phyloP scores from a whole-genome alignment of 2,797 vertebrate species.

The Acropternis orthonyx region DNA sequence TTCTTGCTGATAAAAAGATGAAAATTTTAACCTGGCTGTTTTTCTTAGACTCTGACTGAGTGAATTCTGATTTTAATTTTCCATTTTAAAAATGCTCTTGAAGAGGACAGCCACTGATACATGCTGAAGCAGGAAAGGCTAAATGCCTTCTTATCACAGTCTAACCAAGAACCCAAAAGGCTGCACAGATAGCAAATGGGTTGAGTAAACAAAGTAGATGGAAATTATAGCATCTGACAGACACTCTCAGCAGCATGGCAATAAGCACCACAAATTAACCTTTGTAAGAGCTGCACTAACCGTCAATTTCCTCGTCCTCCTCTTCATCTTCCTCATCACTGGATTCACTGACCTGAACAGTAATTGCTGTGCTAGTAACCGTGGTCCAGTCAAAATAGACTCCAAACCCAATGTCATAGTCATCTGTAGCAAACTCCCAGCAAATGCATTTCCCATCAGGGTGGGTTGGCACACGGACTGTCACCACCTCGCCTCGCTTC shows the following conservation, averaged over 20 bases:
- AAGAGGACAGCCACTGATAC: not conserved
- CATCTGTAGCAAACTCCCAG: constrained; percentile 97
- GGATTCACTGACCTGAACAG: constrained; percentile 96
- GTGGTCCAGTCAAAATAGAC: constrained; percentile 97
- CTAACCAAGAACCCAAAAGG: not conserved
- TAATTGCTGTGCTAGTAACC: constrained; percentile 90
- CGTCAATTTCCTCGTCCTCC: constrained; percentile 87
- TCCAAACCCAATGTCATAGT: constrained; percentile 97
- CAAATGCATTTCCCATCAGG: constrained; percentile 92
- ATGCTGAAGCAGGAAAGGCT: not conserved
- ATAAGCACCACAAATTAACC: not conserved
- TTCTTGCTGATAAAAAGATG: no score
- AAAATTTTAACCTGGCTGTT: no score
- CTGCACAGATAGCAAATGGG: not conserved
- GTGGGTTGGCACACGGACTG: constrained; percentile 91
- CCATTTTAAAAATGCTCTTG: not conserved
- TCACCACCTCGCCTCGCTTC: constrained; percentile 94
- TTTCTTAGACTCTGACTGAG: not conserved
- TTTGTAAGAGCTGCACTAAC: constrained; percentile 70
- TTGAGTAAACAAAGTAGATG: not conserved
- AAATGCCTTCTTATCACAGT: not conserved
- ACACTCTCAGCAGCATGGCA: not conserved
- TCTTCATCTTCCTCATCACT: constrained; percentile 98
- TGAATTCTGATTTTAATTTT: not conserved
- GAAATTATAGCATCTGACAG: not conserved